phyloP scores from a whole-genome alignment of 92 coral and sea anemone genomes.

The Parazoanthus swiftii region DNA sequence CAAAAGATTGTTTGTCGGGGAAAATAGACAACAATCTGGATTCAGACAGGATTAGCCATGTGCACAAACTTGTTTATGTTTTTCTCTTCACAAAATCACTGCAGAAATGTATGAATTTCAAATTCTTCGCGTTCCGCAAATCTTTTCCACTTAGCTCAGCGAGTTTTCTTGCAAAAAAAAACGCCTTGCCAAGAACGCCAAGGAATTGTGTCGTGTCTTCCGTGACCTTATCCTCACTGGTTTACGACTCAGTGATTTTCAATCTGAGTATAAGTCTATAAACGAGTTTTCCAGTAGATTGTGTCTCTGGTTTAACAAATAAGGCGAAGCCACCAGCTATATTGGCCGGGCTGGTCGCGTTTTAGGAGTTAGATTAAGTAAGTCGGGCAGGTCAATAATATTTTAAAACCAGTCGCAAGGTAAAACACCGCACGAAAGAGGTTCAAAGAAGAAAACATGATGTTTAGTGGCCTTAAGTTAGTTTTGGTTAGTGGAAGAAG shows the following conservation, averaged over 20 bases:
- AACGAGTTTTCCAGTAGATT: slow-evolving; percentile 13
- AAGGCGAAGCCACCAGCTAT: background rate
- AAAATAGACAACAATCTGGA: slow-evolving; percentile 7
- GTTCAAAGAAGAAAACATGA: background rate
- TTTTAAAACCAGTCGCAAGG: slow-evolving; percentile 11
- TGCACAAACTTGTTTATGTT: background rate
- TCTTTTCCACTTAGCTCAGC: background rate
- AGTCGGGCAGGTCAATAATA: background rate
- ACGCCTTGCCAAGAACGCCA: background rate
- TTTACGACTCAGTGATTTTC: slow-evolving; percentile 1
- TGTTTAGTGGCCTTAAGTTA: background rate
- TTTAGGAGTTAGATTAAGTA: background rate
- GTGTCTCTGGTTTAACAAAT: background rate
- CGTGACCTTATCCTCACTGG: background rate
- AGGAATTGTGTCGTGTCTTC: background rate
- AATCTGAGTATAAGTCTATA: background rate
- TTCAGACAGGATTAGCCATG: background rate
- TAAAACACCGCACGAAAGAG: background rate
- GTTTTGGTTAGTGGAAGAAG: background rate
- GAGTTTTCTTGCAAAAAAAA: background rate
- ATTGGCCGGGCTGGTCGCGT: slow-evolving; percentile 5
- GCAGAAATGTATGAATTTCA: background rate
- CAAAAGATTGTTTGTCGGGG: slow-evolving; percentile 5
- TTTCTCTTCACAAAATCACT: background rate
- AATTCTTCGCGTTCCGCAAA: background rate